Evolutionary conservation across 2,113 vertebrate species (phyloP).

Genomic region (Malaclemys terrapin): DNA sequence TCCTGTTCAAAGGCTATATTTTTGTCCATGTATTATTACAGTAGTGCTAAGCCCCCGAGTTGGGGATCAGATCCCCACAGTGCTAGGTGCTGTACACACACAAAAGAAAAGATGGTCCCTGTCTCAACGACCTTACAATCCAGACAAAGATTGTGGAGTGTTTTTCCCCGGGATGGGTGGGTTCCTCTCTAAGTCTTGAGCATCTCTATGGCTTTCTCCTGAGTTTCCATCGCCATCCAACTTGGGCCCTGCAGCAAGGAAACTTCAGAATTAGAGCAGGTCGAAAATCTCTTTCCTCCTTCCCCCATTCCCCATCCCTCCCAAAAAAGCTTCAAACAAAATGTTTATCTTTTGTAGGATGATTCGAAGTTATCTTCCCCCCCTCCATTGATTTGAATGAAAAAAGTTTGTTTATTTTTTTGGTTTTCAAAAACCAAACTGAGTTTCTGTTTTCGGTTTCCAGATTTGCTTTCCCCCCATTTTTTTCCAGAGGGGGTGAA

Average conservation of each 20-base stretch:
- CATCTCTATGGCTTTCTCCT: not conserved
- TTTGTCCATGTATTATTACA: not conserved
- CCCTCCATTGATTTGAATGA: too few species aligned
- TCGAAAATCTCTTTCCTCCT: not conserved
- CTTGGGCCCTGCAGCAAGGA: not conserved
- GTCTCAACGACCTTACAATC: not conserved
- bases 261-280: not conserved
- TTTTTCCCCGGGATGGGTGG: not conserved
- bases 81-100: not conserved
- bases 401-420: too few species aligned
- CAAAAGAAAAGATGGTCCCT: accelerated
- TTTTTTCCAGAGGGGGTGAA: not conserved
- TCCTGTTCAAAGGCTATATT: not conserved
- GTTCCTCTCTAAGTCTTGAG: accelerated
- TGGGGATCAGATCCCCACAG: too few species aligned
- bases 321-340: not conserved
- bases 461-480: not conserved
- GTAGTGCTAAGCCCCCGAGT: not conserved
- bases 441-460: not conserved
- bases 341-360: too few species aligned
- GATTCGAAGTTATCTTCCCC: too few species aligned
- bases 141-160: not conserved
- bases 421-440: not conserved
- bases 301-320: accelerated
- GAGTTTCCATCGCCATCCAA: not conserved